phyloP scores from a whole-genome alignment of 1,140 invertebrate species.

The Cyclargus thomasi region DNA sequence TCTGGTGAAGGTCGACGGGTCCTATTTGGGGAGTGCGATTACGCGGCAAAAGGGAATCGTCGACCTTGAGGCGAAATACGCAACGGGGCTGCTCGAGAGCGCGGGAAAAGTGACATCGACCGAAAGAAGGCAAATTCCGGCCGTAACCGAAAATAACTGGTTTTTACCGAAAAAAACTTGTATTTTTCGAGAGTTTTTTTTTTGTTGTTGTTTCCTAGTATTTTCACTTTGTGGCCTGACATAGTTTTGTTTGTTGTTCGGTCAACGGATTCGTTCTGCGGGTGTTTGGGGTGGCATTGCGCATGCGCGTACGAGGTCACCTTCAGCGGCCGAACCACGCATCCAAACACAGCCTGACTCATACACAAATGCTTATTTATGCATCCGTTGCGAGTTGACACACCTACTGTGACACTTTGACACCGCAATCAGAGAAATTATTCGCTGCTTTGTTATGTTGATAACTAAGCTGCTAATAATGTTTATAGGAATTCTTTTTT shows the following conservation, averaged over 20 bases:
- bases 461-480: too few species aligned
- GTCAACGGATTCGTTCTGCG: constrained; percentile 8
- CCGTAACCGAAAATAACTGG: background rate
- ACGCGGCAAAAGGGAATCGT: constrained; percentile 34
- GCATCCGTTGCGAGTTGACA: too few species aligned
- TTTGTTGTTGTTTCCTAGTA: background rate
- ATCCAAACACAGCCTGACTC: background rate
- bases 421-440: too few species aligned
- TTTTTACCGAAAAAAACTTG: background rate
- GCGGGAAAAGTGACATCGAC: background rate
- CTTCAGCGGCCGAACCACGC: constrained; percentile 27
- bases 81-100: background rate
- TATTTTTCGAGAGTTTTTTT: background rate
- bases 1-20: constrained; percentile 35
- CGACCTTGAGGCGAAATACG: constrained; percentile 31
- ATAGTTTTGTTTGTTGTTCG: background rate
- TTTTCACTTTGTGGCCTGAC: background rate
- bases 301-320: constrained; percentile 48
- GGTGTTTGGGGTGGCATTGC: constrained; percentile 29
- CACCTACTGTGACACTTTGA: too few species aligned
- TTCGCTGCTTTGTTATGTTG: too few species aligned
- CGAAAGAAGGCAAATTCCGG: background rate
- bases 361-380: background rate
- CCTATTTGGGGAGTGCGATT: constrained; percentile 41
- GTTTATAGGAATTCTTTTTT: too few species aligned